Conservation (phyloP, 2,113 vertebrate genomes). For the Mustelus asterias region DNA sequence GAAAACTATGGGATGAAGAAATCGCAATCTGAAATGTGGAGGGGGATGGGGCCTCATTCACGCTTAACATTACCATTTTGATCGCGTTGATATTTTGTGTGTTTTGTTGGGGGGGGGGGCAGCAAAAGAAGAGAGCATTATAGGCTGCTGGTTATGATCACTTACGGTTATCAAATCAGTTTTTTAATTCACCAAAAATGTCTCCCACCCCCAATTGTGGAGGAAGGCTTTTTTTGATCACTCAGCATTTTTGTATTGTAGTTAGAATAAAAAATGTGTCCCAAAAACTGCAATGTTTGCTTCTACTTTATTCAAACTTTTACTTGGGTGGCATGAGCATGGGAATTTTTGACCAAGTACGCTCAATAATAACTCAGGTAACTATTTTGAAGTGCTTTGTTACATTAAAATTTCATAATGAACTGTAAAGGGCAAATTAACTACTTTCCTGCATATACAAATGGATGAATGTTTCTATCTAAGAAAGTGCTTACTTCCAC, state of each 20-base stretch:
- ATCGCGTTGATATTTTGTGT: constrained; percentile 97
- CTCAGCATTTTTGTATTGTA: background rate
- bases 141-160: constrained; percentile 65
- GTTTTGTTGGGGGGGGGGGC: constrained; percentile 73
- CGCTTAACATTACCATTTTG: constrained; percentile 97
- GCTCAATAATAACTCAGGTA: background rate
- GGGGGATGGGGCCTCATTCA: constrained; percentile 84
- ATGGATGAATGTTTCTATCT: background rate
- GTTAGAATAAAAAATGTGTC: constrained; percentile 5
- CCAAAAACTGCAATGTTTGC: background rate
- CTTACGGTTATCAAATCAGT: constrained; percentile 57
- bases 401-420: background rate
- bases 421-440: background rate
- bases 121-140: constrained; percentile 63
- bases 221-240: constrained; percentile 15
- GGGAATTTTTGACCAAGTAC: background rate
- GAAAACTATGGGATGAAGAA: constrained; percentile 91
- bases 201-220: background rate
- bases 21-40: constrained; percentile 54
- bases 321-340: background rate
- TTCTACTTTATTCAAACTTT: constrained; percentile 13
- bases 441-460: background rate
- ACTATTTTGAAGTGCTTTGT: background rate
- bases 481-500: background rate
- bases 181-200: constrained; percentile 41